These are phyloP conservation scores for Aphelinus atriplicis DNA, from an alignment of 1,140 invertebrate genomes.

Conservation along the genomic window DNA sequence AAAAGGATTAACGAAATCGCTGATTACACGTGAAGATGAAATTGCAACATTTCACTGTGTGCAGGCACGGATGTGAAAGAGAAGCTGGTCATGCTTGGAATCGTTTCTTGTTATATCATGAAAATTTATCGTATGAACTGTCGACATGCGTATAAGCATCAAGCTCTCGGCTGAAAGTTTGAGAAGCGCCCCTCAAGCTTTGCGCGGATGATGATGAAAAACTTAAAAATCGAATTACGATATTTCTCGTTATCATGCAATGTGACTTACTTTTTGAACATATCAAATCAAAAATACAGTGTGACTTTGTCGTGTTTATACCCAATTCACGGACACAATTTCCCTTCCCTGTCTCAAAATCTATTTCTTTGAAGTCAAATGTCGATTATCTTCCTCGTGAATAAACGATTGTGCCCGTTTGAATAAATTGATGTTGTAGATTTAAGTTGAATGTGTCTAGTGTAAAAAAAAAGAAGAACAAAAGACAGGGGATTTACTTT, in stretches of 20 bases:
- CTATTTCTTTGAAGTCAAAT: neutral
- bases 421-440: slow-evolving; percentile 27
- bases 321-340: no score
- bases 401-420: slow-evolving; percentile 16
- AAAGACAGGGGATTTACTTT: slow-evolving; percentile 23
- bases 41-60: slow-evolving; percentile 19
- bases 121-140: slow-evolving; percentile 43
- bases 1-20: neutral
- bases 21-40: slow-evolving; percentile 5
- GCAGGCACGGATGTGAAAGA: neutral
- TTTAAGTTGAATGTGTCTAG: slow-evolving; percentile 20
- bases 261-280: no score
- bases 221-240: no score
- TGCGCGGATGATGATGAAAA: no score
- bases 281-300: no score
- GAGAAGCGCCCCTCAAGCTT: slow-evolving; percentile 21
- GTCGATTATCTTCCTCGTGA: slow-evolving; percentile 3
- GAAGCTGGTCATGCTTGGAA: slow-evolving; percentile 37
- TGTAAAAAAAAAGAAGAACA: neutral
- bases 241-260: no score
- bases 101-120: slow-evolving; percentile 49
- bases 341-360: no score
- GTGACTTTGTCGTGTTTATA: no score
- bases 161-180: slow-evolving; percentile 53
- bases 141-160: slow-evolving; percentile 45